Evolutionary conservation across 2,888 invertebrate genomes (phyloP), one percentile per base, ranked within the genome.

Genomic region (Volucella zonaria): DNA sequence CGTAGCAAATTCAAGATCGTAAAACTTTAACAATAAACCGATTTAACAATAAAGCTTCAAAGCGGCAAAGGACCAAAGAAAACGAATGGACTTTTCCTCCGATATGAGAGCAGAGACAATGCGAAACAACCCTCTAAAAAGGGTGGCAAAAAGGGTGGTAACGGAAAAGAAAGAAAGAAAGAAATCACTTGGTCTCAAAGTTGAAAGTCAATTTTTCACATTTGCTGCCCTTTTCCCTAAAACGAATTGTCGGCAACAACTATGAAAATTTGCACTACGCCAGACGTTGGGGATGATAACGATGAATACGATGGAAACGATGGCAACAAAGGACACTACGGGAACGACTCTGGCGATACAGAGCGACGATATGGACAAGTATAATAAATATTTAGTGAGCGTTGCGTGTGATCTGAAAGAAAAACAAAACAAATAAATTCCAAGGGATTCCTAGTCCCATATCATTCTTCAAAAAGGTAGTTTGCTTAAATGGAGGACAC

Each of bases 21-120:
- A 83, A 80, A 83, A 83, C 83, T 83, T 83, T 83, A 67, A 83
- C 80, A 83, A 83, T 83, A 83, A 83, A 83, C 74, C 79, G 79
- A 79, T 83, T 79, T 58, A 59, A 83, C 64, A 61, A 79, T 77
- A 83, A 79, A 80, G 56, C 58, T 31, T 31, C 6, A 31, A 58
- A 42, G 54, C 43, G 45, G 47, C 38, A 58, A 58, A 64, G 42
- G 15, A 74, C 11, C 59, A 70, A 38, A 42, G 14, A 49, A 62
- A 56, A 18, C 64, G 52, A 56, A 15, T 11, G 31, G 12, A 52
- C 59, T 40, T 56, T 15, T 54, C 12, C n/a, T 43, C 38, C 11
- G 43, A 59, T 42, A 67, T 12, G 43, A n/a, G 47, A 11, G 47
- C 4, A 15, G 2, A n/a, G 11, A 10, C n/a, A 23, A 8, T 8